Evolutionary conservation across 2,113 vertebrate species (phyloP).

Genomic region (Clinocottus analis): DNA sequence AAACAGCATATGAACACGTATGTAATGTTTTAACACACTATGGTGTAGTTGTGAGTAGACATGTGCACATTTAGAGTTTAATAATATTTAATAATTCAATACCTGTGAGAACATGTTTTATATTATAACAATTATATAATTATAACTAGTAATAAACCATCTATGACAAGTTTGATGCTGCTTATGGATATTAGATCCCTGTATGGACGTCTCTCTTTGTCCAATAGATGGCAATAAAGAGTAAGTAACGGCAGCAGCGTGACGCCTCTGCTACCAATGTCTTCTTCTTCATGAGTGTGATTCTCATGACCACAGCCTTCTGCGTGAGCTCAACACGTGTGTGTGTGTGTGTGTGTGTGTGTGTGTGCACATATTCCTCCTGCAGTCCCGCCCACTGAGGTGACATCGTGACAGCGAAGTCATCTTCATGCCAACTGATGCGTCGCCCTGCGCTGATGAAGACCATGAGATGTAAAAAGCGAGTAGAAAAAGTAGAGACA

Average conservation of each 20-base stretch:
- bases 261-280: neutral
- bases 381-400: neutral
- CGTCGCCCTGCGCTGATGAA: neutral
- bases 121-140: no score
- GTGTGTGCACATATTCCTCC: neutral
- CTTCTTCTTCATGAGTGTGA: neutral
- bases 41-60: neutral
- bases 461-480: neutral
- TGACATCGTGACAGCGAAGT: neutral
- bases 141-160: neutral
- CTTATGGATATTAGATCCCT: neutral
- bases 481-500: neutral
- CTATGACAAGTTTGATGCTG: neutral
- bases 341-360: neutral
- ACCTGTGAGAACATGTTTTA: neutral
- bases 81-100: no score
- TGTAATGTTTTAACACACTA: neutral
- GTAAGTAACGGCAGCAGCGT: neutral
- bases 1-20: neutral
- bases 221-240: slow-evolving; percentile 73
- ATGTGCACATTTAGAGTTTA: neutral
- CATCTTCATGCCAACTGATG: neutral
- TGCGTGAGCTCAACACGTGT: no score
- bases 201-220: neutral
- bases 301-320: neutral